phyloP scores from a whole-genome alignment of 2,113 vertebrate genomes.

The Copsychus sechellarum region DNA sequence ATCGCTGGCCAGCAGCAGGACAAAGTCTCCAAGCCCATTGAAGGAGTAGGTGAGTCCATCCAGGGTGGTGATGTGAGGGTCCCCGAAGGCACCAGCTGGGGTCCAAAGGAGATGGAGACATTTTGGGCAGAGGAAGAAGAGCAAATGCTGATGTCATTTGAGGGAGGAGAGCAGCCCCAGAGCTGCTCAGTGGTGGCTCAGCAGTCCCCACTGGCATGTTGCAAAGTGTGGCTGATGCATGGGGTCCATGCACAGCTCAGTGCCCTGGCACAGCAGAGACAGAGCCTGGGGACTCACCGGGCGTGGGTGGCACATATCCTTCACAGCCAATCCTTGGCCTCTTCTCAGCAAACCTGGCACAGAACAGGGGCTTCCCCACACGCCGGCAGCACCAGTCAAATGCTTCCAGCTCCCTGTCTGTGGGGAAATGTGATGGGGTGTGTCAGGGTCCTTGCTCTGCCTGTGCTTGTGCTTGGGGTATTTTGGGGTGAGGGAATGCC shows the following conservation, averaged over 20 bases:
- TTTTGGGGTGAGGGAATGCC: fast-evolving
- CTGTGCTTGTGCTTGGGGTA: fast-evolving
- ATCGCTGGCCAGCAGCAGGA: background rate
- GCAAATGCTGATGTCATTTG: background rate
- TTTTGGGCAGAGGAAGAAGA: background rate
- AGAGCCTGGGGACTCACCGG: background rate
- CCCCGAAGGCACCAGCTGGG: background rate
- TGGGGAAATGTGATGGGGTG: fast-evolving
- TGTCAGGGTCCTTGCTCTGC: fast-evolving
- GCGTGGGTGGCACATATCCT: conserved; percentile 1
- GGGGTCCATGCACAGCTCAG: fast-evolving
- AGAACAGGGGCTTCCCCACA: background rate
- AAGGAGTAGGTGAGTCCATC: conserved; percentile 59
- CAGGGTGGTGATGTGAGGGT: conserved; percentile 54
- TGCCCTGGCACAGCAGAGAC: background rate
- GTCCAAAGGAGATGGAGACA: fast-evolving
- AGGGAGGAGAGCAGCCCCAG: background rate
- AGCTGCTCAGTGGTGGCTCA: background rate
- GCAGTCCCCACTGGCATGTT: background rate
- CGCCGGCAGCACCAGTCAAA: conserved; percentile 27
- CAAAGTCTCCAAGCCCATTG: conserved; percentile 48
- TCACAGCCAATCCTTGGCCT: background rate
- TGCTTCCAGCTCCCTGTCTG: conserved; percentile 21
- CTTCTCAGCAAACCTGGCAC: conserved; percentile 46
- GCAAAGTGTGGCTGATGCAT: background rate